Evolutionary conservation across 1,140 invertebrate species (phyloP).

Genomic region (Drosophila yakuba): DNA sequence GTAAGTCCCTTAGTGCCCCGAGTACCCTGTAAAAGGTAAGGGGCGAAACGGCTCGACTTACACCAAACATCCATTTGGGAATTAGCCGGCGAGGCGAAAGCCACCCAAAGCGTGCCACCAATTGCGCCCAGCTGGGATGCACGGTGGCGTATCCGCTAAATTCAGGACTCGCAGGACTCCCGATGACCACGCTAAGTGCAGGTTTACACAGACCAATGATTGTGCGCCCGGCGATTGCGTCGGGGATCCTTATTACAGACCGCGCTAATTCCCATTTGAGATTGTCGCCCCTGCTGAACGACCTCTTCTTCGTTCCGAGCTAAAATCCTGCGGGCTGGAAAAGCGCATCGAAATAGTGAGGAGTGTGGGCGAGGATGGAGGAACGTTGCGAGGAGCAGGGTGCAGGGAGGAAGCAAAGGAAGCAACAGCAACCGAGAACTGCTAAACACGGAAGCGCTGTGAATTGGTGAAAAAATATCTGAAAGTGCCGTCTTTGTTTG

Average conservation of each 20-base stretch:
- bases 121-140: constrained; percentile 69
- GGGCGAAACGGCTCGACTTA: constrained; percentile 55
- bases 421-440: constrained; percentile 62
- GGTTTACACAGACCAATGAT: constrained; percentile 83
- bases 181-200: constrained; percentile 80
- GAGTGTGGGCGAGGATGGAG: constrained; percentile 14
- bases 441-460: constrained; percentile 73
- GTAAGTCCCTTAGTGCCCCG: neutral
- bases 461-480: constrained; percentile 64
- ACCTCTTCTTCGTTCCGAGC: neutral
- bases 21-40: neutral
- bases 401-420: constrained; percentile 5
- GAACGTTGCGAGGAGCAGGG: constrained; percentile 13
- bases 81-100: constrained; percentile 75
- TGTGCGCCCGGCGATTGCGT: constrained; percentile 67
- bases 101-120: constrained; percentile 76
- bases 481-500: constrained; percentile 42
- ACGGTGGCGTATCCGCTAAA: constrained; percentile 34
- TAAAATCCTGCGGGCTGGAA: constrained; percentile 37
- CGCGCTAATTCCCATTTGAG: constrained; percentile 78
- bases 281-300: constrained; percentile 65
- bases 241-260: constrained; percentile 80
- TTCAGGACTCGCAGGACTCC: constrained; percentile 26
- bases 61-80: constrained; percentile 82
- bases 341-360: constrained; percentile 52